These are phyloP conservation scores for Panthera tigris DNA, from an alignment of 2,113 vertebrate species.

Conservation along the genomic window DNA sequence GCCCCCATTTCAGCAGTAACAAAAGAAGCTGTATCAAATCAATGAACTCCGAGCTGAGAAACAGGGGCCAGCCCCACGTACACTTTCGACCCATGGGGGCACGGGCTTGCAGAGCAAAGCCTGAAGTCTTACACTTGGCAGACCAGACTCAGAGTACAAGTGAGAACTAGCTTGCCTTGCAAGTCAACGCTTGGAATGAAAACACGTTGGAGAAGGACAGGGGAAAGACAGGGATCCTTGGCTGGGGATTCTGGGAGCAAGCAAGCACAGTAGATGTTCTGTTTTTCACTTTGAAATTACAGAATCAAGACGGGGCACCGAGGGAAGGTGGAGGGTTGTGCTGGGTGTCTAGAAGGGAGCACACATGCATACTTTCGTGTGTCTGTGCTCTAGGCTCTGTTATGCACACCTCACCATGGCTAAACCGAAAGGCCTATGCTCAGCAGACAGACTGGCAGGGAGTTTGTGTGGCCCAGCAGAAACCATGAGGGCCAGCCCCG, in stretches of 20 bases:
- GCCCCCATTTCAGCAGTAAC: constrained; percentile 79
- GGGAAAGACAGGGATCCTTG: constrained; percentile 82
- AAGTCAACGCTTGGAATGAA: constrained; percentile 83
- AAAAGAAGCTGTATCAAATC: constrained; percentile 85
- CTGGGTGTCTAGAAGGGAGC: constrained; percentile 39
- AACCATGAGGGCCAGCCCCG: constrained; percentile 13
- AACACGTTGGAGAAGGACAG: constrained; percentile 80
- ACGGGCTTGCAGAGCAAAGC: constrained; percentile 79
- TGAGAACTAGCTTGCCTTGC: constrained; percentile 80
- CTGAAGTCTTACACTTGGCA: constrained; percentile 82
- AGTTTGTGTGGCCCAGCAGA: constrained; percentile 57
- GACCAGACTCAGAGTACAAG: constrained; percentile 73
- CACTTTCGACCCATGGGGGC: constrained; percentile 77
- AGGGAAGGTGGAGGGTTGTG: background rate
- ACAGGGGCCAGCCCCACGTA: constrained; percentile 67
- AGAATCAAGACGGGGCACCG: constrained; percentile 62
- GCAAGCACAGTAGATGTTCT: constrained; percentile 81
- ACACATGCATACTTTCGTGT: constrained; percentile 69
- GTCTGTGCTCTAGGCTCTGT: constrained; percentile 80
- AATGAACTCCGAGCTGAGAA: constrained; percentile 80
- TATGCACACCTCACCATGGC: constrained; percentile 82
- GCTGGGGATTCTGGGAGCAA: constrained; percentile 79
- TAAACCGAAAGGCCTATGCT: constrained; percentile 82
- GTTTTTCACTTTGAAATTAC: constrained; percentile 85
- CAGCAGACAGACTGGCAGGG: constrained; percentile 75